Percentiles rank a stretch among this genome's conserved stretches.
Conservation (phyloP, 2,113 vertebrate species). For the Anguilla rostrata region DNA sequence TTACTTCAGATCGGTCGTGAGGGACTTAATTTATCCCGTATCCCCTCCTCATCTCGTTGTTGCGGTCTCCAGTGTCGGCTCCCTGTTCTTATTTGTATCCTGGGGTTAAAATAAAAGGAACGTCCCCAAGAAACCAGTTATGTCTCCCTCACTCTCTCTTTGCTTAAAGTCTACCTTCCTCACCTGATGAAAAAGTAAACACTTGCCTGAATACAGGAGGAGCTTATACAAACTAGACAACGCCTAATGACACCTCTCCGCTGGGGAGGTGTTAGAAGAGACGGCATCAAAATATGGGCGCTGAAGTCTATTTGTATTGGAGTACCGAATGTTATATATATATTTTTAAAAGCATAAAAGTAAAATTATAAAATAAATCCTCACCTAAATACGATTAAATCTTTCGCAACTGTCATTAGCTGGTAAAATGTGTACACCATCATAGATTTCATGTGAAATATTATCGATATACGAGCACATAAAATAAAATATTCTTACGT, state of each 20-base stretch:
- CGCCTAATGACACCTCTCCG: slow-evolving; percentile 36
- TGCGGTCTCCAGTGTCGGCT: slow-evolving; percentile 58
- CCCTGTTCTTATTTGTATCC: slow-evolving; percentile 65
- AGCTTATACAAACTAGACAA: slow-evolving; percentile 57
- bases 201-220: slow-evolving; percentile 61
- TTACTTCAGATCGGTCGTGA: slow-evolving; percentile 40
- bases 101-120: slow-evolving; percentile 56
- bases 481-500: too few species aligned
- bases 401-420: too few species aligned
- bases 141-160: slow-evolving; percentile 61
- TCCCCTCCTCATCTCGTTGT: slow-evolving; percentile 46
- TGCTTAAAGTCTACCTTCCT: slow-evolving; percentile 58
- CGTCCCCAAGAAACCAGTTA: slow-evolving; percentile 37
- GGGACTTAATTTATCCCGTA: slow-evolving; percentile 22
- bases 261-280: neutral
- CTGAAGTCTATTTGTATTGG: neutral
- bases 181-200: slow-evolving; percentile 66
- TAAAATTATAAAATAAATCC: too few species aligned
- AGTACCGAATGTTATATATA: neutral
- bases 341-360: neutral
- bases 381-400: too few species aligned
- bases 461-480: too few species aligned
- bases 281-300: neutral
- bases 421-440: too few species aligned
- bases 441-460: too few species aligned